phyloP scores from a whole-genome alignment of 2,797 vertebrate species.

The Dromococcyx pavoninus region DNA sequence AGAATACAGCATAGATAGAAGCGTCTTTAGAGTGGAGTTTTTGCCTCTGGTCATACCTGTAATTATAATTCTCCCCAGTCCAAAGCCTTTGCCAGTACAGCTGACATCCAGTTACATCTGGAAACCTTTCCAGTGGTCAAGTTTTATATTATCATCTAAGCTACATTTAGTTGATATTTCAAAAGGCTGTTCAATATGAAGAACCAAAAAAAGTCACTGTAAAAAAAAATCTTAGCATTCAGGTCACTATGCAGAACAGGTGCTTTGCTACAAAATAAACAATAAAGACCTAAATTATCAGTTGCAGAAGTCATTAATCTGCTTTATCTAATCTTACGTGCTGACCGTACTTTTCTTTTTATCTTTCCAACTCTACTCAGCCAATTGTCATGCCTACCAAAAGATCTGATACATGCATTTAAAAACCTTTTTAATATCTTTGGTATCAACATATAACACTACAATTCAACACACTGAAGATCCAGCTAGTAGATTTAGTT shows the following conservation, averaged over 20 bases:
- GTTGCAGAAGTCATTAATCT: not conserved
- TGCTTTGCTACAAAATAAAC: not conserved
- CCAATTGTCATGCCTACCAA: not conserved
- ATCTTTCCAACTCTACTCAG: not conserved
- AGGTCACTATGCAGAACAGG: not conserved
- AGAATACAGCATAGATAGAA: not conserved
- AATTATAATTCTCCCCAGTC: not conserved
- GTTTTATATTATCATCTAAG: slow-evolving; percentile 12
- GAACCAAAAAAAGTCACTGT: not conserved
- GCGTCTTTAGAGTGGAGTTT: not conserved
- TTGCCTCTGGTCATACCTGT: not conserved
- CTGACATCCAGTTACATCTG: slow-evolving; percentile 4
- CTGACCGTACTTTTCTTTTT: not conserved
- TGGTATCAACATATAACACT: not conserved
- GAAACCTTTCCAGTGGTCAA: slow-evolving; percentile 22
- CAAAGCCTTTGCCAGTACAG: slow-evolving; percentile 10
- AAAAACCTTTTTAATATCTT: not conserved
- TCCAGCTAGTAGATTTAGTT: not conserved
- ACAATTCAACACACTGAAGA: not conserved
- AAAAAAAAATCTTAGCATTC: not conserved
- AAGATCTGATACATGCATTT: not conserved
- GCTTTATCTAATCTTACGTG: not conserved
- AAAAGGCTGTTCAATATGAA: not conserved
- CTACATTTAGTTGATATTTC: not conserved
- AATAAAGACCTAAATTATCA: not conserved